These are phyloP conservation scores for Cebus imitator DNA, from an alignment of 2,113 vertebrate genomes.

Conservation along the genomic window DNA sequence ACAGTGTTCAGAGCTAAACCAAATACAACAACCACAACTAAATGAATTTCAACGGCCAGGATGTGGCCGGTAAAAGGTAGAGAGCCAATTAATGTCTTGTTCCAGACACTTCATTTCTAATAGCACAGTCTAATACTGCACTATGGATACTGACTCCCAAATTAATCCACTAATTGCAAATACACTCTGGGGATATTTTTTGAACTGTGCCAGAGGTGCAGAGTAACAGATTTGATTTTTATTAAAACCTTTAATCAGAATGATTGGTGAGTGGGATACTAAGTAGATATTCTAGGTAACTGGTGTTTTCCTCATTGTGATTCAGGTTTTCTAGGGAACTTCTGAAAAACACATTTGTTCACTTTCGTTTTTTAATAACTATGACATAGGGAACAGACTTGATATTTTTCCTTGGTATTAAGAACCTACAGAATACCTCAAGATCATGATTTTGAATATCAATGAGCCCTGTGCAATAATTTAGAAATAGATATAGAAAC, in stretches of 20 bases:
- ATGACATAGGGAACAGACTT: background rate
- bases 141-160: background rate
- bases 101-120: background rate
- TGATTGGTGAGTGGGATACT: background rate
- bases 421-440: background rate
- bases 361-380: background rate
- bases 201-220: background rate
- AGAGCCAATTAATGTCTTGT: background rate
- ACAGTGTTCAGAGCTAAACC: background rate
- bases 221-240: constrained; percentile 28
- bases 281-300: background rate
- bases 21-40: background rate
- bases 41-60: background rate
- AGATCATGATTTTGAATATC: background rate
- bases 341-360: background rate
- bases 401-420: background rate
- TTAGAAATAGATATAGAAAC: background rate
- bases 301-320: background rate
- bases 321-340: background rate
- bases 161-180: background rate
- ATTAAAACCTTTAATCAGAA: background rate
- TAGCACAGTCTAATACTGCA: background rate
- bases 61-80: background rate
- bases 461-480: background rate
- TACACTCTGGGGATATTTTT: background rate